These are phyloP conservation scores for Sander vitreus DNA, from an alignment of 2,113 vertebrate species.

Conservation along the genomic window DNA sequence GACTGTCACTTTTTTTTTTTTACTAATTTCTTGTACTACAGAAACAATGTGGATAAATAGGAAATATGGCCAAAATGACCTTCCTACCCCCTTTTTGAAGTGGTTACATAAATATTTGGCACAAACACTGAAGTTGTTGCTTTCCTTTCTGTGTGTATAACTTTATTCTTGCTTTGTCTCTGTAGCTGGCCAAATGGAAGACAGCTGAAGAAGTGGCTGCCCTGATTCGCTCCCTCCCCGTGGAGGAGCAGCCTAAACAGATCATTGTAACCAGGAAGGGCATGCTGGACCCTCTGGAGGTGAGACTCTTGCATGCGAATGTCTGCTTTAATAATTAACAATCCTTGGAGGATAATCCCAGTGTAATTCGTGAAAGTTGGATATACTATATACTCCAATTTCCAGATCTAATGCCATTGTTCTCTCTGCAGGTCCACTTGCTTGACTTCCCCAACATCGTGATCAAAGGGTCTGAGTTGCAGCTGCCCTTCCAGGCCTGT, in stretches of 20 bases:
- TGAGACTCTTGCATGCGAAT: conserved; percentile 55
- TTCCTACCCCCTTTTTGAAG: background rate
- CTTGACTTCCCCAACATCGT: conserved; percentile 99
- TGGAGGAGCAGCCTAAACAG: conserved; percentile 99
- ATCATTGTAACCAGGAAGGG: conserved; percentile 99
- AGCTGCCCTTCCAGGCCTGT: conserved; percentile 99
- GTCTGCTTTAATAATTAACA: background rate
- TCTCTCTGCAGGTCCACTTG: conserved; percentile 91
- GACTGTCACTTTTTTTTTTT: background rate
- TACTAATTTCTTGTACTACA: background rate
- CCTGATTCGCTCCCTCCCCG: conserved; percentile 96
- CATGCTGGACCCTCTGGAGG: conserved; percentile 98
- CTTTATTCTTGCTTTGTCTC: conserved; percentile 6
- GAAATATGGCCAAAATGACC: background rate
- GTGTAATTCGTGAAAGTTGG: background rate
- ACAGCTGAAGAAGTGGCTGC: conserved; percentile 99
- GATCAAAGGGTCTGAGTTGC: conserved; percentile 98
- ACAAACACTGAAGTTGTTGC: background rate
- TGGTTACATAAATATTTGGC: background rate
- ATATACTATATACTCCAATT: too few relatives aligned
- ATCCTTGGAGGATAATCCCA: background rate
- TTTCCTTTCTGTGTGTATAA: background rate
- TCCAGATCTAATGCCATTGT: background rate
- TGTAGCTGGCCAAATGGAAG: conserved; percentile 98
- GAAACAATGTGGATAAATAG: background rate